Evolutionary conservation across 2,797 vertebrate species (phyloP), one percentile per base, ranked within the genome.

Genomic region (Pagetopsis macropterus): DNA sequence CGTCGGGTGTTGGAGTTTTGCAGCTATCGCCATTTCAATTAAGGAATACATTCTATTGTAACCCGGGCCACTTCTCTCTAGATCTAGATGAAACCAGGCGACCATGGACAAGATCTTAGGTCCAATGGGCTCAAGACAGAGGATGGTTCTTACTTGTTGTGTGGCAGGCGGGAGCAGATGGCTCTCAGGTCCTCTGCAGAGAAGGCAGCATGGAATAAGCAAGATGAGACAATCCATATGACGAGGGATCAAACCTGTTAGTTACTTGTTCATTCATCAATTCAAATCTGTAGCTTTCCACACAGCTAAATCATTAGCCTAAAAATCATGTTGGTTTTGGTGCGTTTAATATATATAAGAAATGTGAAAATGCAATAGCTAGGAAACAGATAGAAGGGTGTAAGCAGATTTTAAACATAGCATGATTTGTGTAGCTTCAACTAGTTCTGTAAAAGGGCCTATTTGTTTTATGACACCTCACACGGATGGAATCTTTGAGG

Each of bases 131-230:
- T 8, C 5, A 16, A 10, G 23, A 73, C 4, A 55, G 21, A 44
- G 4, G 46, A 14, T n/a, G 41, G 37, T 46, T 84, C 93, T 93
- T 91, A 95, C 94, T 94, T 95, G 89, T 94, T 95, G 84, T 95
- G 94, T 41, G 94, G 94, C 45, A 95, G 92, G 54, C 92, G 92
- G 61, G 93, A 94, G 84, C 94, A 95, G 81, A 95, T 91, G 64
- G 92, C 75, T 77, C 93, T 84, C 56, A 95, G 87, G 76, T 95
- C 94, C 74, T 95, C 94, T 95, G 86, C 56, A 3, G 64, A 87
- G 58, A 81, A 84, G 15, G 75, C 17, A 61, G 63, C 23, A 59
- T 11, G 14, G 61, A 46, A 56, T 68, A 10, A 69, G 21, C 52
- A 48, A 23, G 16, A 70, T 12, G 5, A 70, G 10, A 60, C 16